A percentile compares a stretch with the other conserved stretches of the same genome.
These are phyloP conservation scores for Limnothrissa miodon DNA, from an alignment of 2,113 vertebrate genomes.

Conservation along the genomic window DNA sequence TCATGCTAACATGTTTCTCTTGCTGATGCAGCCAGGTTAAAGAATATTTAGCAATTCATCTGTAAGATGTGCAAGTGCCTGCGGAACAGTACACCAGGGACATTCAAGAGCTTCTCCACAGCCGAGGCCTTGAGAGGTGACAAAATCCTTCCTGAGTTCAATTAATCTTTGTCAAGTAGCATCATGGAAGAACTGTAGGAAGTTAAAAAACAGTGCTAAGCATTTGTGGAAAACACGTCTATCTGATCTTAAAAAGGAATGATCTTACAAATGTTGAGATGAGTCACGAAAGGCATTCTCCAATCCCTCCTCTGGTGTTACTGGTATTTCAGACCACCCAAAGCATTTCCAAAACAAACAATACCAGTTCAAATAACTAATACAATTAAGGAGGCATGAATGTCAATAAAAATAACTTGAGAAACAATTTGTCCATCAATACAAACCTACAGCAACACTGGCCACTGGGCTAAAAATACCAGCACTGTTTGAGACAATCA, in stretches of 20 bases:
- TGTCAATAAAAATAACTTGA: not conserved
- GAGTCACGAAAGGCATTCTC: not conserved
- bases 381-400: conserved; percentile 5
- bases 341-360: not conserved
- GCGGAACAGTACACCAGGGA: not conserved
- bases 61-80: not conserved
- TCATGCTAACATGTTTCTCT: not conserved
- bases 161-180: not conserved
- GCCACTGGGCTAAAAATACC: not conserved
- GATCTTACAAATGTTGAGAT: not conserved
- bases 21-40: not conserved
- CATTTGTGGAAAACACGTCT: not conserved
- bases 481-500: conserved; percentile 4
- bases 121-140: not conserved
- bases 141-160: not conserved
- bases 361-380: not conserved
- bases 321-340: not conserved
- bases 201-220: not conserved
- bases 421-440: not conserved
- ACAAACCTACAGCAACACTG: not conserved
- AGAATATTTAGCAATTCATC: not conserved
- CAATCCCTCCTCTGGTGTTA: not conserved
- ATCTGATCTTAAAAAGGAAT: too few species aligned
- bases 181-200: not conserved
- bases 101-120: not conserved